Percentiles rank a stretch among this genome's conserved stretches.
Evolutionary conservation across 2,888 invertebrate genomes (phyloP).

Genomic region (Microplitis manilae): DNA sequence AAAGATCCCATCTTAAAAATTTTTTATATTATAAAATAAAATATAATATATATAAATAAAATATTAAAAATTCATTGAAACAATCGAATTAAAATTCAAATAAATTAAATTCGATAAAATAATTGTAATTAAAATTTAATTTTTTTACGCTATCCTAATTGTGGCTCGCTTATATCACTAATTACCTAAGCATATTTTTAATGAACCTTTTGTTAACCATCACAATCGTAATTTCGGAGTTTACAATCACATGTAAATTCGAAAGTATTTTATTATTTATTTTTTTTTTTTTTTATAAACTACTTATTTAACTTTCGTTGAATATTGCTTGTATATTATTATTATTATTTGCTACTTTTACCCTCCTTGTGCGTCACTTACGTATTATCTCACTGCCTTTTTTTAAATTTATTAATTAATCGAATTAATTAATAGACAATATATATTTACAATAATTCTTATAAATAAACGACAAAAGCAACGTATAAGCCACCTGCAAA

Average conservation of each 20-base stretch:
- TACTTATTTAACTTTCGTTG: background rate
- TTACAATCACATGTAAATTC: conserved; percentile 37
- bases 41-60: conserved; percentile 5
- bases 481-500: conserved; percentile 1
- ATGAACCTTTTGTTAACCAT: conserved; percentile 28
- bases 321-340: background rate
- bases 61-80: background rate
- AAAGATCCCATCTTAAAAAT: background rate
- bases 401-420: background rate
- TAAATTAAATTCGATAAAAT: background rate
- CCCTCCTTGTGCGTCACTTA: background rate
- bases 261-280: conserved; percentile 2
- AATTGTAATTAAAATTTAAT: no score
- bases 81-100: conserved; percentile 12
- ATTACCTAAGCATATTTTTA: conserved; percentile 33
- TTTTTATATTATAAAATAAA: background rate
- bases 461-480: background rate
- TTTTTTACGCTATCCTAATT: conserved; percentile 6
- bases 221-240: conserved; percentile 34
- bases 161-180: conserved; percentile 30
- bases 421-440: background rate
- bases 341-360: conserved; percentile 1
- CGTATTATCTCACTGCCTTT: conserved; percentile 2
- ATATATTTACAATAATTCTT: background rate
- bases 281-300: background rate